Evolutionary conservation across 2,797 vertebrate genomes (phyloP).

Genomic region (Microctenopoma stevenorrisi): DNA sequence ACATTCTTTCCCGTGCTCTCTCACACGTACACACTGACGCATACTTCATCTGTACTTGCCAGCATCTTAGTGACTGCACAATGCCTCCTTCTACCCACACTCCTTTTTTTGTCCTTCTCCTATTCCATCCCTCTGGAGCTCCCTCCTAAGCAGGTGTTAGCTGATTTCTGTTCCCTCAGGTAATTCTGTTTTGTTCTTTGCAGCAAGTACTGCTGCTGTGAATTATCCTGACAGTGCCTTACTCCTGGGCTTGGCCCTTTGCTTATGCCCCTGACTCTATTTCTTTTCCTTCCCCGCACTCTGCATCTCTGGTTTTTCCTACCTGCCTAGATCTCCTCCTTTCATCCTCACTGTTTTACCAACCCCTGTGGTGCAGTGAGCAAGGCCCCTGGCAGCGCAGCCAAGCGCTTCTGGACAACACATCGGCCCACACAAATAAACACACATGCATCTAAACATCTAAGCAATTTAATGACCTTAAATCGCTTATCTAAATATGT

Average conservation of each 20-base stretch:
- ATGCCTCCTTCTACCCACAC: conserved; percentile 35
- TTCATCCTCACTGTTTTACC: conserved; percentile 36
- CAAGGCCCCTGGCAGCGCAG: conserved; percentile 29
- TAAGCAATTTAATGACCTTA: background rate
- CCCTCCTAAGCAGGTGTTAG: conserved; percentile 81
- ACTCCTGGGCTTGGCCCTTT: conserved; percentile 66
- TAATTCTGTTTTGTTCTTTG: conserved; percentile 78
- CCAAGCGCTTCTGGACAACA: conserved; percentile 41
- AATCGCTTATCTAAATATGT: background rate
- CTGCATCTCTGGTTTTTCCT: conserved; percentile 26
- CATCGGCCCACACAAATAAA: conserved; percentile 30
- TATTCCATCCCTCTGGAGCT: conserved; percentile 57
- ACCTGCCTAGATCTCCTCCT: conserved; percentile 31
- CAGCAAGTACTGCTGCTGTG: conserved; percentile 70
- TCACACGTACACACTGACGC: conserved; percentile 12
- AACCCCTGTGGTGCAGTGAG: conserved; percentile 40
- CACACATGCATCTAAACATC: background rate
- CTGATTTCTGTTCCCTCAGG: conserved; percentile 79
- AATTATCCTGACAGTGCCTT: conserved; percentile 80
- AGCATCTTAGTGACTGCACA: conserved; percentile 57
- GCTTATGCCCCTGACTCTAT: conserved; percentile 18
- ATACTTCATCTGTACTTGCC: conserved; percentile 57
- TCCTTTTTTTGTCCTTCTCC: conserved; percentile 27
- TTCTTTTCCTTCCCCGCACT: conserved; percentile 19
- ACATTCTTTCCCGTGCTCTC: conserved; percentile 20